Percentiles rank a stretch among this genome's conserved stretches.
These are phyloP conservation scores for Osmerus eperlanus DNA, from an alignment of 2,113 vertebrate genomes.

Conservation along the genomic window DNA sequence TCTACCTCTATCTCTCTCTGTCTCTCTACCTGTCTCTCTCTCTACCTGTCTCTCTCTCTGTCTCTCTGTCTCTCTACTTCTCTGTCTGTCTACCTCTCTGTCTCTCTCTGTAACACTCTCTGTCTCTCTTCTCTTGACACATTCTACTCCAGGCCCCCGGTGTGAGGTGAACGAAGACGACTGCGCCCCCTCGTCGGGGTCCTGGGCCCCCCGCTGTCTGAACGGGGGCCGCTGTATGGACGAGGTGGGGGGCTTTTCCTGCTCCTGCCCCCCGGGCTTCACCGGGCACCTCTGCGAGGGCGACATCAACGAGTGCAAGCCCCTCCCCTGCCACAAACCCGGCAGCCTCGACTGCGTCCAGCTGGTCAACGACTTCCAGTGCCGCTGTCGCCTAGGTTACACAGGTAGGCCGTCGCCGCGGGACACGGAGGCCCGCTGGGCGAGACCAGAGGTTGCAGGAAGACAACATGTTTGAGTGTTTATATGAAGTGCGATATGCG, in stretches of 20 bases:
- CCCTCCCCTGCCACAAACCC: conserved; percentile 78
- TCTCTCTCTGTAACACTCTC: too few relatives aligned
- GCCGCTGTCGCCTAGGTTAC: conserved; percentile 84
- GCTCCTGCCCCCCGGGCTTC: conserved; percentile 83
- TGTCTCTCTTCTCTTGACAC: not conserved
- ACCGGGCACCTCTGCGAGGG: conserved; percentile 89
- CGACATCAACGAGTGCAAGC: conserved; percentile 89
- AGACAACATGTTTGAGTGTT: not conserved
- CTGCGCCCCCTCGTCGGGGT: conserved; percentile 68
- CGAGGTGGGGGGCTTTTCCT: conserved; percentile 82
- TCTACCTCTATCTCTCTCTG: not conserved
- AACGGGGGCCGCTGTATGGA: conserved; percentile 88
- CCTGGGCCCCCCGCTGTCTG: conserved; percentile 74
- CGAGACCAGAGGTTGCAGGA: not conserved
- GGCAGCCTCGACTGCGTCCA: conserved; percentile 91
- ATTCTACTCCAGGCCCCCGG: conserved; percentile 66
- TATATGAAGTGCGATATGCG: not conserved
- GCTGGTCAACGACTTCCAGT: conserved; percentile 82
- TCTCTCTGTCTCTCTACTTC: too few relatives aligned
- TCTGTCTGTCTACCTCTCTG: too few relatives aligned
- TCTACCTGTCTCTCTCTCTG: too few relatives aligned
- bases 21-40: too few relatives aligned
- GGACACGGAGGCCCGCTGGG: too few relatives aligned
- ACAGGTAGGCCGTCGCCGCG: conserved; percentile 72
- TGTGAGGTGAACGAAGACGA: conserved; percentile 87